Conservation (phyloP, 1,140 invertebrate genomes). For the Eumeta japonica region DNA sequence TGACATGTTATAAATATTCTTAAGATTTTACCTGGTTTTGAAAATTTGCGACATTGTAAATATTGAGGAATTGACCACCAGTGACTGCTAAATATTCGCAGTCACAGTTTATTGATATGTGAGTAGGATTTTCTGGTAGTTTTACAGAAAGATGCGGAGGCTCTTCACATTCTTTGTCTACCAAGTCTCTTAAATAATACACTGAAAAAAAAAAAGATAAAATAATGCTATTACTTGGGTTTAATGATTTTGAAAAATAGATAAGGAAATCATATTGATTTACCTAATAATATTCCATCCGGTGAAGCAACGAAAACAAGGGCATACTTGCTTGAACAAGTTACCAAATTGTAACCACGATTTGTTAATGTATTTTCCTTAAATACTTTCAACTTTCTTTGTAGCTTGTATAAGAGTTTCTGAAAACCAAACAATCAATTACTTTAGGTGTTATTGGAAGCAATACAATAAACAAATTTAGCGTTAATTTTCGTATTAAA, state of each 20-base stretch:
- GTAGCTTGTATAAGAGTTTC: constrained; percentile 40
- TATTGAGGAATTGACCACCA: constrained; percentile 23
- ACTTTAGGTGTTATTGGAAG: too few species aligned
- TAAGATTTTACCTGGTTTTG: constrained; percentile 36
- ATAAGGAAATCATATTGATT: too few species aligned
- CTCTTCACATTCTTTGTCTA: constrained; percentile 33
- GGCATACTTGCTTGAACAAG: constrained; percentile 39
- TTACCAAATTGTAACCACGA: constrained; percentile 39
- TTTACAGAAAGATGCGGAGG: constrained; percentile 25
- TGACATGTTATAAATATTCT: constrained; percentile 3
- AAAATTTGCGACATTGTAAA: constrained; percentile 33
- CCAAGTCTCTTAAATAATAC: constrained; percentile 30
- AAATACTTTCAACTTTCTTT: constrained; percentile 47
- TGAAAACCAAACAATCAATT: too few species aligned
- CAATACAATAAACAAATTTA: too few species aligned
- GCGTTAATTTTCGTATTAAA: too few species aligned
- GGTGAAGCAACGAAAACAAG: constrained; percentile 39
- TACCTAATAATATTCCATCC: constrained; percentile 36
- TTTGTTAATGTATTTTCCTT: constrained; percentile 31
- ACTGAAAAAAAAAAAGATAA: constrained; percentile 20
- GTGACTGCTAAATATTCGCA: constrained; percentile 34
- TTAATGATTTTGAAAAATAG: too few species aligned
- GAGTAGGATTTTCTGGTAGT: constrained; percentile 30
- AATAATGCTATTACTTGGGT: background rate
- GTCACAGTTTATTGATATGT: constrained; percentile 34